A percentile compares a stretch with the other conserved stretches of the same genome.
Evolutionary conservation across 1,140 invertebrate genomes (phyloP).

Genomic region (Hestina assimilis): DNA sequence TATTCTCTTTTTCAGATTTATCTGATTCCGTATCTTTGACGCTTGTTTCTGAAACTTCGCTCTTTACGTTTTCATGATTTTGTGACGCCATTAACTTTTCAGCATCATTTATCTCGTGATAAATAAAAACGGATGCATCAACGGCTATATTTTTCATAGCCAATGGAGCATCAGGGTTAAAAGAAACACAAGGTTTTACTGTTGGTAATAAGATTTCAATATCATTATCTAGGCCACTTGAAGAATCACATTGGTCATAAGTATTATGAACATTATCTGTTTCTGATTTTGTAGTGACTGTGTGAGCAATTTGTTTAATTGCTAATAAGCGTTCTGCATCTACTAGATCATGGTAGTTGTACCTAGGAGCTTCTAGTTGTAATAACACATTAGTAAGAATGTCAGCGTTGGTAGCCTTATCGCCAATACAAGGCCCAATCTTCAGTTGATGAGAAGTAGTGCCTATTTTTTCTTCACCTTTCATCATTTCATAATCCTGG

Average conservation of each 20-base stretch:
- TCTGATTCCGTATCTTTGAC: neutral
- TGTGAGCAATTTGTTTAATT: neutral
- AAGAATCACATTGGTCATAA: neutral
- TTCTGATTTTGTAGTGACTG: neutral
- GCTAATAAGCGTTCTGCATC: slow-evolving; percentile 43
- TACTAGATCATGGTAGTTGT: slow-evolving; percentile 42
- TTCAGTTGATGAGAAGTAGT: neutral
- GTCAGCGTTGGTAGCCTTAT: too few relatives aligned
- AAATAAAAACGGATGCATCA: slow-evolving; percentile 21
- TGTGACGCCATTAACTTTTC: slow-evolving; percentile 29
- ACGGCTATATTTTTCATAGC: neutral
- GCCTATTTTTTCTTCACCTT: neutral
- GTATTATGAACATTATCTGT: neutral
- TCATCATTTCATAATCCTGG: neutral
- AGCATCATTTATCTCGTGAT: slow-evolving; percentile 40
- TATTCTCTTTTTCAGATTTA: neutral
- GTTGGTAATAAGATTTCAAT: neutral
- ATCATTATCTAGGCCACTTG: too few relatives aligned
- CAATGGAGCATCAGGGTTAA: neutral
- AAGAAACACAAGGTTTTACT: neutral
- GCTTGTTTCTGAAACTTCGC: neutral
- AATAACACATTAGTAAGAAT: too few relatives aligned
- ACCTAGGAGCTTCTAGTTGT: slow-evolving; percentile 28
- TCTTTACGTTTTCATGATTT: neutral
- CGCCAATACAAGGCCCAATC: too few relatives aligned